These are phyloP conservation scores for Cydia amplana DNA, from an alignment of 1,140 invertebrate species.

Conservation along the genomic window DNA sequence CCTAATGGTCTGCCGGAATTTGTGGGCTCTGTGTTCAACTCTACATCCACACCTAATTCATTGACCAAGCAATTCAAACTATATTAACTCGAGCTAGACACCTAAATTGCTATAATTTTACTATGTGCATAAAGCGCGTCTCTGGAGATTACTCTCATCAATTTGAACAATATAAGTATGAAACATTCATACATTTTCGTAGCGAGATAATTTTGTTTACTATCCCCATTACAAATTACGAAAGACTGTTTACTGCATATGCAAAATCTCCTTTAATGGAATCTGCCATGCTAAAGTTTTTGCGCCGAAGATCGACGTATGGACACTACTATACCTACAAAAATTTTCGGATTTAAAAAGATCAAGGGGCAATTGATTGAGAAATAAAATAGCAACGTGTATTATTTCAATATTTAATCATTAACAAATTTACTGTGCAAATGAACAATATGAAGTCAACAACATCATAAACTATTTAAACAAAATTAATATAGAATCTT, in stretches of 20 bases:
- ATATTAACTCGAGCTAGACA: constrained; percentile 14
- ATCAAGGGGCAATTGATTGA: not conserved
- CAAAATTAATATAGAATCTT: constrained; percentile 67
- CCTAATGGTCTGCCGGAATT: constrained; percentile 20
- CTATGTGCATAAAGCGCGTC: not conserved
- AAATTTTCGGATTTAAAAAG: too few relatives aligned
- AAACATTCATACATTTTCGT: not conserved
- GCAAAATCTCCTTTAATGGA: too few relatives aligned
- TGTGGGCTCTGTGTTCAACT: constrained; percentile 18
- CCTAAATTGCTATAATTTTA: constrained; percentile 8
- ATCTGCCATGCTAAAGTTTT: too few relatives aligned
- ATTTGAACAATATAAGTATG: not conserved
- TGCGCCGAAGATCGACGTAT: too few relatives aligned
- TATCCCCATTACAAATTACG: not conserved
- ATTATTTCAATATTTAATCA: constrained; percentile 64
- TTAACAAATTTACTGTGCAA: constrained; percentile 71
- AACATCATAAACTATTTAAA: constrained; percentile 74
- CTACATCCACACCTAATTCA: constrained; percentile 23
- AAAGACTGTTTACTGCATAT: too few relatives aligned
- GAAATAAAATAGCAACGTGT: constrained; percentile 12
- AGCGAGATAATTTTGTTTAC: not conserved
- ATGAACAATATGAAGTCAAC: constrained; percentile 68
- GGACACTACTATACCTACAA: too few relatives aligned
- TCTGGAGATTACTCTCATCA: not conserved
- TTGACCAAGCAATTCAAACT: constrained; percentile 26